These are phyloP conservation scores for Deilephila porcellus DNA, from an alignment of 2,888 invertebrate species.

Conservation along the genomic window DNA sequence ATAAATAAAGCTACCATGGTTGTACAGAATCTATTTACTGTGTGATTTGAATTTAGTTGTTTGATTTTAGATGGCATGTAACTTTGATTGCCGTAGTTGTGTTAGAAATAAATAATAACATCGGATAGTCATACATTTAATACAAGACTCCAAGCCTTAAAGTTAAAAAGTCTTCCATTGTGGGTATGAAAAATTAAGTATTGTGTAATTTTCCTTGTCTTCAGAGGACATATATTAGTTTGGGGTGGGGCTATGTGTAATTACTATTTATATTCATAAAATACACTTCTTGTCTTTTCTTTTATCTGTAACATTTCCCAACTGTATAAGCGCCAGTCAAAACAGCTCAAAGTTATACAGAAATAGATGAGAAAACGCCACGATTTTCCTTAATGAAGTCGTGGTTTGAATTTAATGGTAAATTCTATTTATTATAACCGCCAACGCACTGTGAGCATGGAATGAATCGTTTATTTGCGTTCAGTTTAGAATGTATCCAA, in stretches of 20 bases:
- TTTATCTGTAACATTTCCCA: not conserved
- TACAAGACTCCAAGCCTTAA: too few species aligned
- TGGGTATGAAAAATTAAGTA: too few species aligned
- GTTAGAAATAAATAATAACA: too few species aligned
- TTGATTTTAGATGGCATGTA: not conserved
- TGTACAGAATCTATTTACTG: not conserved
- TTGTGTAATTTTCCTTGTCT: too few species aligned
- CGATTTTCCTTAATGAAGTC: conserved; percentile 14
- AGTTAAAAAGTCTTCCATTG: too few species aligned
- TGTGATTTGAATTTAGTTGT: not conserved
- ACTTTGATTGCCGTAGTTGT: too few species aligned
- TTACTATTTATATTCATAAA: too few species aligned
- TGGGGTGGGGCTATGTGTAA: too few species aligned
- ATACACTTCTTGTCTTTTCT: too few species aligned
- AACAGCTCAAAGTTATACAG: not conserved
- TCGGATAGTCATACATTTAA: too few species aligned
- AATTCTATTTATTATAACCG: conserved; percentile 18
- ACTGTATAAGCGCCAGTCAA: not conserved
- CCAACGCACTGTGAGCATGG: not conserved
- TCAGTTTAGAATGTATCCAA: not conserved
- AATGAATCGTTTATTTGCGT: conserved; percentile 15
- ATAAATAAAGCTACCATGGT: too few species aligned
- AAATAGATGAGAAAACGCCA: conserved; percentile 14
- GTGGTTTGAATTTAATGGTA: conserved; percentile 20
- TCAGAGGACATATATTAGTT: too few species aligned